Base-by-base conservation (phyloP, 2,113 vertebrate species). In the Thryonomys swinderianus region DNA sequence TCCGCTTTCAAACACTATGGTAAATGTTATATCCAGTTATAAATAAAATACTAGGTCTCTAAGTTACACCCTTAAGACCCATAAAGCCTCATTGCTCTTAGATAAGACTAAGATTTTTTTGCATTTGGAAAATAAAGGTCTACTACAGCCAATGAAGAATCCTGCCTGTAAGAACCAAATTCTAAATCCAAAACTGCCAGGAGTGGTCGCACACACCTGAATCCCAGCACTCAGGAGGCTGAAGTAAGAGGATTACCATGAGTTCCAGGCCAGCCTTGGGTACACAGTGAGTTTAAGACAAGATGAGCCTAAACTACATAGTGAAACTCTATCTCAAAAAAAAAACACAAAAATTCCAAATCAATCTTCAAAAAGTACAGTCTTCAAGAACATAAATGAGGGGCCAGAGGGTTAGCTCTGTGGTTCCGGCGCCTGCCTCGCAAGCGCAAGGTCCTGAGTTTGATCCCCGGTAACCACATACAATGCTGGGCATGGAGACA, bases 1-100 rank as follows among this genome's bases (percentile, higher is more conserved):
- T 90, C 84, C 25, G 16, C 73, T 94, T 92, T 88, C 85, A 91
- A 83, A 90, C 45, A 73, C n/a, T 27, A 73, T 81, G 40, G 48
- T 87, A 76, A 85, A 76, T 64, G 42, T 69, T 85, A 59, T 12
- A 82, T 16, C 12, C 17, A 78, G 27, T 78, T 84, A 4, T 78
- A 71, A 91, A 32, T 27, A 17, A 94, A 92, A 85, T 76, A 94
- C 21, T 34, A 89, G 17, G 20, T 16, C 37, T 51, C 1, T 6
- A 64, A 8, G 42, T 85, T 82, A 83, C 17, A 88, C 23, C 71
- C 37, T 67, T 61, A 82, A 48, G 9, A 79, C 79, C 18, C 21
- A 81, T n/a, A 92, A 80, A 86, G 51, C 11, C 53, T 73, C 48
- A 45, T 42, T 4, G n/a, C 42, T 84, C 64, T 82, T 64, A 62